Percentiles rank a stretch among this genome's conserved stretches.
phyloP scores from a whole-genome alignment of 2,797 vertebrate genomes.

The Periparus ater region DNA sequence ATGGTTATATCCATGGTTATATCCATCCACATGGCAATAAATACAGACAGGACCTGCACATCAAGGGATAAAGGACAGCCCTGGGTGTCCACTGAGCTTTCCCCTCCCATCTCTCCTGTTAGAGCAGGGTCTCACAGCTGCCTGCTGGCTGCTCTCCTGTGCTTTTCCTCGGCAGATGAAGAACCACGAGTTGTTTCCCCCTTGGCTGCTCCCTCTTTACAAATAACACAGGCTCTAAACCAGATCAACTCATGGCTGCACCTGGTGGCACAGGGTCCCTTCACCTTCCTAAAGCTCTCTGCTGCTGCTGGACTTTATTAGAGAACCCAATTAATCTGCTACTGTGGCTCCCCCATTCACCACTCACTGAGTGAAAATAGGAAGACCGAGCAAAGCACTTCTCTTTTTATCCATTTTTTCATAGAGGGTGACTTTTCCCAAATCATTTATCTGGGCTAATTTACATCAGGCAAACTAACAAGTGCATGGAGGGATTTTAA shows the following conservation, averaged over 20 bases:
- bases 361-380: background rate
- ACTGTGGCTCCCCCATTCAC: background rate
- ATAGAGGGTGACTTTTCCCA: background rate
- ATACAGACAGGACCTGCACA: background rate
- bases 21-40: background rate
- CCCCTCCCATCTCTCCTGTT: background rate
- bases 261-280: background rate
- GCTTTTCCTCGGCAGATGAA: background rate
- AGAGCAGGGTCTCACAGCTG: background rate
- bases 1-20: too few species aligned
- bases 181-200: background rate
- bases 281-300: background rate
- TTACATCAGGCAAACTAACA: background rate
- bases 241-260: background rate
- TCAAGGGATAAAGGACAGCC: background rate
- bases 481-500: background rate
- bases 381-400: background rate
- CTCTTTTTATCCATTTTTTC: background rate
- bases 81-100: background rate
- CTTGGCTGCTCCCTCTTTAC: background rate
- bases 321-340: background rate
- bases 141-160: background rate
- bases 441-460: background rate
- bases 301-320: background rate
- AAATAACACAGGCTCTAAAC: background rate